Evolutionary conservation across 92 coral and sea anemone species (phyloP).

Genomic region (Hydrozoanthus gracilis): DNA sequence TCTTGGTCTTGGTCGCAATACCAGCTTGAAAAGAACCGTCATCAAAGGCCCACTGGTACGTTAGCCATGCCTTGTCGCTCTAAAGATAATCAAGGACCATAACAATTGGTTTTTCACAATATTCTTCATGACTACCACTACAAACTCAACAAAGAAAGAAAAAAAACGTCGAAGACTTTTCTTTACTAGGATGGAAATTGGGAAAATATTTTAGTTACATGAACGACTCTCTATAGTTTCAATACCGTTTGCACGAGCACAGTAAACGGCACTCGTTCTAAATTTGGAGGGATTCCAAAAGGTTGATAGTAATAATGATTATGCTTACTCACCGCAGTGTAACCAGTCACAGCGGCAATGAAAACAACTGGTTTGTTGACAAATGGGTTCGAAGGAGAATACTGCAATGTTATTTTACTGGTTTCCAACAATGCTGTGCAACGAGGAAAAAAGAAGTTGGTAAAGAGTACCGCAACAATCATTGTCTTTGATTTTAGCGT

Average conservation of each 20-base stretch:
- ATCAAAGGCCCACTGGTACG: slow-evolving; percentile 1
- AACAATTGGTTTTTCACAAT: not conserved
- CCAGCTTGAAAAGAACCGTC: slow-evolving; percentile 10
- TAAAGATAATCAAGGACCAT: not conserved
- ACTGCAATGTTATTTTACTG: not conserved
- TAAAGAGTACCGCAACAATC: too few species aligned
- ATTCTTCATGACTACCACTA: not conserved
- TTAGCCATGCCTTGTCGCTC: not conserved
- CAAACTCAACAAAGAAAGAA: not conserved
- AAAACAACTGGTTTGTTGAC: not conserved
- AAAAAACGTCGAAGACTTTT: not conserved
- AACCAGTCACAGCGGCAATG: not conserved
- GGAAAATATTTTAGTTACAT: too few species aligned
- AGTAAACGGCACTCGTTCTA: not conserved
- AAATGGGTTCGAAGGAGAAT: not conserved
- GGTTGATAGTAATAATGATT: too few species aligned
- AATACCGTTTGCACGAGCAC: not conserved
- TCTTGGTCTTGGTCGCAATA: not conserved
- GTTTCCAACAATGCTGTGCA: not conserved
- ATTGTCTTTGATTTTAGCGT: too few species aligned
- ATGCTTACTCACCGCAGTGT: not conserved
- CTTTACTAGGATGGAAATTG: too few species aligned
- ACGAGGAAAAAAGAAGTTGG: too few species aligned
- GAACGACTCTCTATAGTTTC: not conserved
- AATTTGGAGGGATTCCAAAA: not conserved